These are phyloP conservation scores for Piezodorus guildinii DNA, from an alignment of 1,140 invertebrate genomes.

Conservation along the genomic window DNA sequence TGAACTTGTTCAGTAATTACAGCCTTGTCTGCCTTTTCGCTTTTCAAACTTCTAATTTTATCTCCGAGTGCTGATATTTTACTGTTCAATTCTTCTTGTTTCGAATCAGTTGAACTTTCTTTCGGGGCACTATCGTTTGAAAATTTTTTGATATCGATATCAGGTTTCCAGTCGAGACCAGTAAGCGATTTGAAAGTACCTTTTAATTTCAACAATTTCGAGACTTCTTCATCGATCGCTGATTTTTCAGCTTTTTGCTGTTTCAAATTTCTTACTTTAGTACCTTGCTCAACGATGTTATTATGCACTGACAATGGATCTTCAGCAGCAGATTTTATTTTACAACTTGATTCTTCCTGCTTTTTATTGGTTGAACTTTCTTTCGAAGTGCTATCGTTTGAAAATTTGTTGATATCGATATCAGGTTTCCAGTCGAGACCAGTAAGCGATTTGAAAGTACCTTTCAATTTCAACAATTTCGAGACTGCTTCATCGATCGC, in stretches of 20 bases:
- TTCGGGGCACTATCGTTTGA: not conserved
- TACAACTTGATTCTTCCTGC: too few relatives aligned
- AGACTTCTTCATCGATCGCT: not conserved
- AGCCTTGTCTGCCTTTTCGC: constrained; percentile 38
- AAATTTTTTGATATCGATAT: constrained; percentile 21
- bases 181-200: constrained; percentile 28
- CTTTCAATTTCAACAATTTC: not conserved
- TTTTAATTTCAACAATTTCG: not conserved
- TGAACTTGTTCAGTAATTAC: constrained; percentile 28
- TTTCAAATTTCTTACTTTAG: not conserved
- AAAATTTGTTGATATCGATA: constrained; percentile 15
- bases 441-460: constrained; percentile 28
- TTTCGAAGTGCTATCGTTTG: not conserved
- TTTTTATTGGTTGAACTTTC: too few relatives aligned
- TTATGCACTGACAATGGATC: not conserved
- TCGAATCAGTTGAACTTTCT: too few relatives aligned
- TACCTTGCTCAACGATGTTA: not conserved
- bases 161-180: constrained; percentile 51
- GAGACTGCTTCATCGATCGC: not conserved
- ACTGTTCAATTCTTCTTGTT: not conserved
- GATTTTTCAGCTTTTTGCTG: not conserved
- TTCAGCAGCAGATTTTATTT: too few relatives aligned
- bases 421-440: constrained; percentile 51
- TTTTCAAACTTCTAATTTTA: constrained; percentile 56
- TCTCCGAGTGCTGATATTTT: constrained; percentile 54